phyloP scores from a whole-genome alignment of 2,113 vertebrate genomes.

The Ellobius talpinus region DNA sequence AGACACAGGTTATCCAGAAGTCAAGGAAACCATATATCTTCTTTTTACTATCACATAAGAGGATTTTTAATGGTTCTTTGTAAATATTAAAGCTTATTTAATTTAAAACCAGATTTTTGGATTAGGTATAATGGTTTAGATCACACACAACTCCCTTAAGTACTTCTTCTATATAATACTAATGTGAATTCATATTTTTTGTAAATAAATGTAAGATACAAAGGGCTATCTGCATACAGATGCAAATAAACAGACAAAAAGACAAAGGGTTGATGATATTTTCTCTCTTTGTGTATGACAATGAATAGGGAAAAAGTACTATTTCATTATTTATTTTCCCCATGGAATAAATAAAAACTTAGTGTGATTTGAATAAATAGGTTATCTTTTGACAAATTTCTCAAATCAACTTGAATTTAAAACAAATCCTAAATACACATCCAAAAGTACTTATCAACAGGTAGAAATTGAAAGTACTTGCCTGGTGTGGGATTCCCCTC shows the following conservation, averaged over 20 bases:
- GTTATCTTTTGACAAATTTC: background rate
- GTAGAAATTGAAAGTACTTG: too few species aligned
- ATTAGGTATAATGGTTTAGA: conserved; percentile 40
- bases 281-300: background rate
- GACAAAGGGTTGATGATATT: background rate
- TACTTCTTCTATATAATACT: background rate
- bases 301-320: background rate
- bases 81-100: conserved; percentile 73
- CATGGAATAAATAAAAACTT: background rate
- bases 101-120: conserved; percentile 65
- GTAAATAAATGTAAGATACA: background rate
- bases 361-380: background rate
- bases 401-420: background rate
- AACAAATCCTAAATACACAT: background rate
- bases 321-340: background rate
- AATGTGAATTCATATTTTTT: background rate
- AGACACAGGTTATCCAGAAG: conserved; percentile 60
- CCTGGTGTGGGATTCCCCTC: too few species aligned
- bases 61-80: background rate
- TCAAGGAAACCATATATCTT: conserved; percentile 74
- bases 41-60: conserved; percentile 68
- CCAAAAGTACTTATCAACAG: background rate
- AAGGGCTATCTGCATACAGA: background rate
- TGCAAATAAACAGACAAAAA: background rate
- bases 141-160: conserved; percentile 18